Percentiles rank a stretch among this genome's conserved stretches.
These are phyloP conservation scores for Macaca fascicularis DNA, from an alignment of 2,113 vertebrate genomes.

Conservation along the genomic window DNA sequence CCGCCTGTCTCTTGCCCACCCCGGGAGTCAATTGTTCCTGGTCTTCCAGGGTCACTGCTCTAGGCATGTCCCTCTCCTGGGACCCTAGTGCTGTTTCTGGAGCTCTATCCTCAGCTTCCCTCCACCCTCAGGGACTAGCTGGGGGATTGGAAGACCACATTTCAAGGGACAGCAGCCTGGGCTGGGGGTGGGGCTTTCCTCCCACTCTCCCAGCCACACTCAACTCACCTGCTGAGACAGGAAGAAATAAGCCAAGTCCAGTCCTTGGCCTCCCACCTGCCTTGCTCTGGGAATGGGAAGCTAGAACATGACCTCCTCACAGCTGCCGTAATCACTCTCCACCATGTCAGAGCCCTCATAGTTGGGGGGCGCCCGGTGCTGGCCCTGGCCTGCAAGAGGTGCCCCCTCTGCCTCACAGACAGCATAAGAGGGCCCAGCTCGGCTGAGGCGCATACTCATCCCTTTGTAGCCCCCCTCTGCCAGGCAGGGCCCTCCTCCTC, in stretches of 20 bases:
- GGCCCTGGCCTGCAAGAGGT: constrained; percentile 77
- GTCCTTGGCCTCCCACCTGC: neutral
- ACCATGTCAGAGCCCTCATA: constrained; percentile 92
- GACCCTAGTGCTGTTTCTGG: neutral
- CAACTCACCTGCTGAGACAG: neutral
- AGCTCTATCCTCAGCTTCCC: constrained; percentile 33
- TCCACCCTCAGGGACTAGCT: constrained; percentile 1
- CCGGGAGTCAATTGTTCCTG: neutral
- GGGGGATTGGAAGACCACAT: constrained; percentile 16
- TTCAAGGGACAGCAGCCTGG: neutral
- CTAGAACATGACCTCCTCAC: constrained; percentile 98
- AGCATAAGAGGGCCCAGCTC: constrained; percentile 94
- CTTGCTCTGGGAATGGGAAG: neutral
- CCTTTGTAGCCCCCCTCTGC: constrained; percentile 88
- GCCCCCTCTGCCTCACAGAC: constrained; percentile 83
- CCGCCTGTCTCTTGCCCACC: neutral
- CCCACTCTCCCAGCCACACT: neutral
- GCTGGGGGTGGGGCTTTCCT: neutral
- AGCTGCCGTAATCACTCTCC: constrained; percentile 98
- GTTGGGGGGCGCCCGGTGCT: constrained; percentile 77
- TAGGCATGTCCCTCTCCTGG: neutral
- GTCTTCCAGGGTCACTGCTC: neutral
- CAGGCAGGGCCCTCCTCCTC: constrained; percentile 84
- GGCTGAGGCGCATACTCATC: constrained; percentile 93
- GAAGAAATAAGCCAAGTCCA: neutral